Base-by-base conservation (phyloP, 2,113 vertebrate species). In the Sinosuthora webbiana region DNA sequence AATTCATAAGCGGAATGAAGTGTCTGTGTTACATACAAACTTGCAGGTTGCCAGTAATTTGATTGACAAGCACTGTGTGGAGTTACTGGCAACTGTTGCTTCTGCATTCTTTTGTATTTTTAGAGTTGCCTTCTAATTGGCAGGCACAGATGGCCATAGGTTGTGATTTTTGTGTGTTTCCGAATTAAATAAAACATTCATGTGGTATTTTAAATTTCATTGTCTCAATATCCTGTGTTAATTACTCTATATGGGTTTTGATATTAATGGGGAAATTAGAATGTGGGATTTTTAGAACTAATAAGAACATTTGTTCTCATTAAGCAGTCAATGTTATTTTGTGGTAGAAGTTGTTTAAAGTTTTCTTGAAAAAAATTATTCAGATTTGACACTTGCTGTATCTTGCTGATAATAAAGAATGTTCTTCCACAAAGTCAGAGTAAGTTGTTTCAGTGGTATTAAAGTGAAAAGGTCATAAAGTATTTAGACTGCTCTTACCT, bases 21-120 rank as follows among this genome's bases (percentile, higher is more conserved):
- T 30, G 11, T 57, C 63, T 65, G 16, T 74, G 41, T 74, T 77
- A 15, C 64, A 47, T 55, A 35, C 5, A 64, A 64, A 71, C 35
- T 76, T 73, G 55, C 6, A 41, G 35, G 15, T 81, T 89, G 67
- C 35, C 83, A 71, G 42, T 89, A 39, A 39, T 56, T 91, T 95
- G 93, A 97, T 95, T 1, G 96, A 94, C 92, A 90, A 44, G 77
- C 52, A 6, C 28, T 44, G n/a, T 55, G 64, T 94, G 92, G 62
- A 67, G 67, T 57, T 86, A 56, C 90, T 95, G 97, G 71, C 62
- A 93, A 69, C 96, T 97, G 92, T 96, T 97, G 94, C 87, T 79
- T 83, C 81, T 95, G 76, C 97, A 97, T 98, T 86, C 85, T 96
- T 93, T 63, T 78, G 70, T 96, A 95, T 97, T 97, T 98, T 98